phyloP scores from a whole-genome alignment of 1,140 invertebrate species.

The Pissodes strobi region DNA sequence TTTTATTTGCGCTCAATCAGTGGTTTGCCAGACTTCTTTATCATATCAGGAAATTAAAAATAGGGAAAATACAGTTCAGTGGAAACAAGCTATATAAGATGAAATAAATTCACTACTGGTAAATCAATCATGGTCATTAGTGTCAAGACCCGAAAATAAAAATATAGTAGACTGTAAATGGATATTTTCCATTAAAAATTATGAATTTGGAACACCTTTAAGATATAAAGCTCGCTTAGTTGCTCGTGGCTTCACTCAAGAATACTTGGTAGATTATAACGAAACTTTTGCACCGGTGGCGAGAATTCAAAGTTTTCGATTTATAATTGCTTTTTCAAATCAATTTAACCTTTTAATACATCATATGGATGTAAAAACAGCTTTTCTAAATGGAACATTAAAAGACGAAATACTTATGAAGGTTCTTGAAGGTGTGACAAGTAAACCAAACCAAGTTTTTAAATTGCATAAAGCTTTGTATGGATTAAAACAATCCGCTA shows the following conservation, averaged over 20 bases:
- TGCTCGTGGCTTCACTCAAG: too few species aligned
- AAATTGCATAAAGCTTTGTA: too few species aligned
- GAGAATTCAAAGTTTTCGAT: constrained; percentile 46
- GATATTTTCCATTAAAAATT: constrained; percentile 51
- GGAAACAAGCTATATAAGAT: constrained; percentile 53
- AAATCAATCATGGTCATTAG: constrained; percentile 56
- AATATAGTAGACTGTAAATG: too few species aligned
- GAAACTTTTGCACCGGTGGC: too few species aligned
- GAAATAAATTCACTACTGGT: constrained; percentile 51
- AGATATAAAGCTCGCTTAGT: constrained; percentile 57
- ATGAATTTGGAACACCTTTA: constrained; percentile 47
- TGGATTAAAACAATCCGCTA: constrained; percentile 56
- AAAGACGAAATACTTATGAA: constrained; percentile 53
- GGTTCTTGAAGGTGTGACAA: constrained; percentile 50
- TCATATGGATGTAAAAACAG: too few species aligned
- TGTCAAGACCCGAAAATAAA: constrained; percentile 50
- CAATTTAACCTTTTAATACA: too few species aligned
- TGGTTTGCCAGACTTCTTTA: too few species aligned
- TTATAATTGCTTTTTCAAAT: constrained; percentile 54
- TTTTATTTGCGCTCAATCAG: too few species aligned
- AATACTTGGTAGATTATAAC: too few species aligned
- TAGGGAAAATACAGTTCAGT: too few species aligned
- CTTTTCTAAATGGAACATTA: constrained; percentile 52
- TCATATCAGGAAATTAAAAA: too few species aligned
- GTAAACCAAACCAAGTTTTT: constrained; percentile 39